A percentile compares a stretch with the other conserved stretches of the same genome.
Evolutionary conservation across 2,113 vertebrate species (phyloP).

Genomic region (Elaphurus davidianus): DNA sequence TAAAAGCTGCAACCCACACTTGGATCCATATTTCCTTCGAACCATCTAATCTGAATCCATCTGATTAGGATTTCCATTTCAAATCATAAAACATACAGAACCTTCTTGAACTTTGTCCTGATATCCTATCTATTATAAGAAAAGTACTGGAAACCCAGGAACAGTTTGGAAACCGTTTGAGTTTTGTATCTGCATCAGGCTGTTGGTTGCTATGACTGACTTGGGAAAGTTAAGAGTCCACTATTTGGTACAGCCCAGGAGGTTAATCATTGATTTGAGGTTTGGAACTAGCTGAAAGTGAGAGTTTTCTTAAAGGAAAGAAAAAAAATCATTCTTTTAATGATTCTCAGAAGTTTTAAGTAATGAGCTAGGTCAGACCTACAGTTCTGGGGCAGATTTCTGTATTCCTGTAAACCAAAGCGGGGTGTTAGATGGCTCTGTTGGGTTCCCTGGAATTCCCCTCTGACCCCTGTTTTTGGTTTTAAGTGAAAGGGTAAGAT

Average conservation of each 20-base stretch:
- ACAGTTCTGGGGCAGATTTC: neutral
- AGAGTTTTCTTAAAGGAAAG: neutral
- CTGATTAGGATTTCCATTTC: constrained; percentile 1
- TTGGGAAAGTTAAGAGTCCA: neutral
- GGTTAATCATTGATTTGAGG: constrained; percentile 18
- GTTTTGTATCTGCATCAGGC: neutral
- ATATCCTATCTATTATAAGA: neutral
- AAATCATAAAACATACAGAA: neutral
- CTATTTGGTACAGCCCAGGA: neutral
- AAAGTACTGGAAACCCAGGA: neutral
- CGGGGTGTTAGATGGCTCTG: neutral
- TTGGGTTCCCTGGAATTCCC: neutral
- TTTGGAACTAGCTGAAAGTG: neutral
- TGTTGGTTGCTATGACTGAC: neutral
- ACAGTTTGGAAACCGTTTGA: neutral
- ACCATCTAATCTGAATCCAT: neutral
- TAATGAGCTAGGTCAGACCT: neutral
- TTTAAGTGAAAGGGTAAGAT: neutral
- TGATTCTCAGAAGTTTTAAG: neutral
- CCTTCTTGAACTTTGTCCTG: neutral
- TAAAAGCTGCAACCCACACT: neutral
- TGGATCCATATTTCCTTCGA: neutral
- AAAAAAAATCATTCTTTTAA: neutral
- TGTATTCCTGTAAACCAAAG: neutral
- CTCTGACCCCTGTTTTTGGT: neutral